Conservation (phyloP, 2,113 vertebrate species). For the Otolemur garnettii region DNA sequence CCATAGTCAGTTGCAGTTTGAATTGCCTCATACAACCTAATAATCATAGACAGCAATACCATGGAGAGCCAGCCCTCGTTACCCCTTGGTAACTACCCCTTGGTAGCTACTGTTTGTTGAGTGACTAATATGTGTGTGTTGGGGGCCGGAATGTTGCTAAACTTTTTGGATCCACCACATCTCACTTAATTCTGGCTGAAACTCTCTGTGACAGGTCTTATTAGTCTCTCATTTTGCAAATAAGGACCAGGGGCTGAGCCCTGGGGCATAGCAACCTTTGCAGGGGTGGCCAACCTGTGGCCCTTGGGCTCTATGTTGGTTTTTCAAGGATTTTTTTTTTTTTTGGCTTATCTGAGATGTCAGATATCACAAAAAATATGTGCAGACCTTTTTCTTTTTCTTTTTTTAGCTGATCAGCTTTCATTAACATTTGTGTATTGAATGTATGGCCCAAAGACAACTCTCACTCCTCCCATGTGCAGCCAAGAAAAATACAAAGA, state of each 20-base stretch:
- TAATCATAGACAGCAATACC: not conserved
- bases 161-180: not conserved
- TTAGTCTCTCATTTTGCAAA: not conserved
- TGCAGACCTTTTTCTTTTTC: too few relatives aligned
- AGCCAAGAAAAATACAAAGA: too few relatives aligned
- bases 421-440: too few relatives aligned
- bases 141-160: not conserved
- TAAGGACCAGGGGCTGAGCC: not conserved
- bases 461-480: too few relatives aligned
- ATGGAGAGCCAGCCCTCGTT: not conserved
- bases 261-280: too few relatives aligned
- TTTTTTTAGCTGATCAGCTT: too few relatives aligned
- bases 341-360: too few relatives aligned
- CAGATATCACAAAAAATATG: too few relatives aligned
- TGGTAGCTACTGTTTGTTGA: not conserved
- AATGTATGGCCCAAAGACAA: too few relatives aligned
- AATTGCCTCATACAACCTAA: not conserved
- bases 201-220: not conserved
- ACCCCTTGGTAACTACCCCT: not conserved
- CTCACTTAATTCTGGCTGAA: not conserved
- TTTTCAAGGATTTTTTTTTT: too few relatives aligned
- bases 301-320: too few relatives aligned
- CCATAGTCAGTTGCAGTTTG: not conserved
- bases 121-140: not conserved
- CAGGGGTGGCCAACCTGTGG: too few relatives aligned